phyloP scores from a whole-genome alignment of 1,140 invertebrate species.

The Lasaia peninsularis region DNA sequence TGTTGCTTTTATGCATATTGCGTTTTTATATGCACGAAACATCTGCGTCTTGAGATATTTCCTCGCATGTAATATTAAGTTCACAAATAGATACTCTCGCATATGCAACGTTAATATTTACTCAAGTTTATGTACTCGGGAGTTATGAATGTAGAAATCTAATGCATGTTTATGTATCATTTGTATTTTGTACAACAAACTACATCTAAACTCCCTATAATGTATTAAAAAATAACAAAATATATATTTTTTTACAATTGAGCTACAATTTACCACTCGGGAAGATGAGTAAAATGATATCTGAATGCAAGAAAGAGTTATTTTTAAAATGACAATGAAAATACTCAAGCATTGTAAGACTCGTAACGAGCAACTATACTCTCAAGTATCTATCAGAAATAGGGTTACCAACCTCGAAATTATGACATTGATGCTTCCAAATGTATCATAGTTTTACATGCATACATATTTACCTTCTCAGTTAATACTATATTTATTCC shows the following conservation, averaged over 20 bases:
- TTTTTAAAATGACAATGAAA: conserved; percentile 2
- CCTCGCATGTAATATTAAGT: conserved; percentile 4
- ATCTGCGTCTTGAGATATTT: conserved; percentile 9
- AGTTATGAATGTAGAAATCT: no score
- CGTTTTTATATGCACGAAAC: conserved; percentile 11
- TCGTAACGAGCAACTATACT: not conserved
- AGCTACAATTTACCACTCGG: not conserved
- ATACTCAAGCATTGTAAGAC: conserved; percentile 3
- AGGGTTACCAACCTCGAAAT: not conserved
- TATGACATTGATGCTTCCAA: no score
- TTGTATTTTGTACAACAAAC: no score
- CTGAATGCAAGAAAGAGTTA: not conserved
- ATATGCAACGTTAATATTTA: no score
- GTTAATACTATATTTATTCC: no score
- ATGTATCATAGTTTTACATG: no score
- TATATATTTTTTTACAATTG: not conserved
- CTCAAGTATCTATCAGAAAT: not conserved
- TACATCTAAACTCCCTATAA: no score
- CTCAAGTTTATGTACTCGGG: no score
- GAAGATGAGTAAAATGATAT: not conserved
- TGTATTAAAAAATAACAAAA: no score
- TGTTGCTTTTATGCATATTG: conserved; percentile 13
- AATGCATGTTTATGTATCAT: no score
- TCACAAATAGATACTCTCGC: not conserved
- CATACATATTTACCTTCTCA: no score